These are phyloP conservation scores for Melanotaenia trifasciata DNA, from an alignment of 2,797 vertebrate genomes.

Conservation along the genomic window DNA sequence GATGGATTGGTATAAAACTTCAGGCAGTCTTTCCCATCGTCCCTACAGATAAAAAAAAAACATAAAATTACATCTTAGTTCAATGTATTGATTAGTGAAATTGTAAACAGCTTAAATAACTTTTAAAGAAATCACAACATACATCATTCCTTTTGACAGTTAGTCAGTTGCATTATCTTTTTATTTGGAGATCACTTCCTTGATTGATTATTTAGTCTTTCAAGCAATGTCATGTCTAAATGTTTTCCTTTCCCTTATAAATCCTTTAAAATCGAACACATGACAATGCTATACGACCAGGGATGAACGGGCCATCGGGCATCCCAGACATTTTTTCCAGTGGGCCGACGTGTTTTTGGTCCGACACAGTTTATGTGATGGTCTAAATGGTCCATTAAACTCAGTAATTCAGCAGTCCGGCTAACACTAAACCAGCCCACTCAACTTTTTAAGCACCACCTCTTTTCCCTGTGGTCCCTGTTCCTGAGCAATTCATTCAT, in stretches of 20 bases:
- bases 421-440: too few relatives aligned
- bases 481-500: background rate
- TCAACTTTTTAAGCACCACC: too few relatives aligned
- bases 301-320: background rate
- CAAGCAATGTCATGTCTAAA: too few relatives aligned
- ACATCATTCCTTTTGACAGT: too few relatives aligned
- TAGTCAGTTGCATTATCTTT: background rate
- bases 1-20: constrained; percentile 99
- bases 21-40: constrained; percentile 95
- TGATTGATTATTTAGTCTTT: background rate
- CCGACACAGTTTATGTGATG: background rate
- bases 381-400: background rate
- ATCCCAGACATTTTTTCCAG: background rate
- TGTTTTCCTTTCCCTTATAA: too few relatives aligned
- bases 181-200: background rate
- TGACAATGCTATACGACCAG: too few relatives aligned
- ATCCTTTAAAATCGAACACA: too few relatives aligned
- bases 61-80: background rate
- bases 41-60: constrained; percentile 79
- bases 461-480: background rate
- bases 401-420: too few relatives aligned
- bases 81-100: background rate
- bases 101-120: background rate
- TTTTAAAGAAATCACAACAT: background rate
- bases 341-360: background rate